Conservation (phyloP, 2,888 invertebrate species). For the Onchidella celtica region DNA sequence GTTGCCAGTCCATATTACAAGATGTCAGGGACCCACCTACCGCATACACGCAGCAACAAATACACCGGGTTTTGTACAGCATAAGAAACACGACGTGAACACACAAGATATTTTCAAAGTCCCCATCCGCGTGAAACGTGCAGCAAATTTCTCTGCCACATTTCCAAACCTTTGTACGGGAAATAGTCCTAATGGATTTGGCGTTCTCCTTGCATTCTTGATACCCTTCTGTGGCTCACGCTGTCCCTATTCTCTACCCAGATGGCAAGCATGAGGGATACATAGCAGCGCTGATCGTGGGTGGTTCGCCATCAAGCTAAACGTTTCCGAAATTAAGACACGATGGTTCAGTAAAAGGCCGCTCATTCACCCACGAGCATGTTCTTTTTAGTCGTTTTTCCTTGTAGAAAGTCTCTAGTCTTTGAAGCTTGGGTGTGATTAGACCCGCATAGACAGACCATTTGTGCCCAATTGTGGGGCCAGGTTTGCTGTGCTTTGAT, state of each 20-base stretch:
- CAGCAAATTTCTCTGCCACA: not conserved
- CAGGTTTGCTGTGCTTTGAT: not conserved
- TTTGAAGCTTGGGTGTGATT: not conserved
- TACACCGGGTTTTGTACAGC: not conserved
- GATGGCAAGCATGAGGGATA: slow-evolving; percentile 15
- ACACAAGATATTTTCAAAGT: not conserved
- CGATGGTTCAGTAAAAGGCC: not conserved
- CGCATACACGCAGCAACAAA: not conserved
- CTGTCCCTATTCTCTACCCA: not conserved
- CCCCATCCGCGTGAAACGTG: not conserved
- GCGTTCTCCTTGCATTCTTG: slow-evolving; percentile 4
- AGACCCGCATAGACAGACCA: not conserved
- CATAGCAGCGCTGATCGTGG: slow-evolving; percentile 7
- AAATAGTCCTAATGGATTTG: slow-evolving; percentile 24
- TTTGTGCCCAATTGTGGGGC: not conserved
- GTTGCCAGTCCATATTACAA: not conserved
- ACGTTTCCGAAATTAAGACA: slow-evolving; percentile 25
- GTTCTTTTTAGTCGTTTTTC: not conserved
- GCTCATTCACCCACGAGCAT: no score
- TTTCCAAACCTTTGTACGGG: slow-evolving; percentile 18
- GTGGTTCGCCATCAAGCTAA: slow-evolving; percentile 5
- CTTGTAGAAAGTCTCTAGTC: not conserved
- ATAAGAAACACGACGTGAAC: not conserved
- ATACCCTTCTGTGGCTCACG: not conserved
- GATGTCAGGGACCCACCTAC: not conserved